Base-by-base conservation (phyloP, 2,888 invertebrate species). In the Pasiphila rectangulata region DNA sequence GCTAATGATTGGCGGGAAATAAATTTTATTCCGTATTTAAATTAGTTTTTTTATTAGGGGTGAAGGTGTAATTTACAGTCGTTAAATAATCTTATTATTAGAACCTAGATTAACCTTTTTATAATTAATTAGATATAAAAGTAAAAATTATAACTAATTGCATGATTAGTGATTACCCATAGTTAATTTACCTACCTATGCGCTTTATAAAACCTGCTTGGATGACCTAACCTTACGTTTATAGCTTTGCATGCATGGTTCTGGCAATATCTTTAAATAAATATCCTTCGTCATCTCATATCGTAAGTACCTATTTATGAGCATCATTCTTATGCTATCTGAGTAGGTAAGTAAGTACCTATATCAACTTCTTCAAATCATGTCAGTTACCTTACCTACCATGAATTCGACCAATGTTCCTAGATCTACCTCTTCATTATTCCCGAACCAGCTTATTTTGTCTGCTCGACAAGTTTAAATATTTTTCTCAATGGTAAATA, bases 281-380 rank as follows among this genome's bases (percentile, higher is more conserved):
- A 41, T 41, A 43, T 43, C 9, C 12, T 32, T 29, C 20, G 20
- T 42, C 41, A 32, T 13, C 34, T 25, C 20, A 12, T 47, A 34
- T 42, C 16, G 39, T 46, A 46, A 40, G 46, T 46, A 35, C 27
- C 16, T 46, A 46, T 40, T 34, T 27, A 46, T 40, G 35, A 39
- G 35, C 25, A 45, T 39, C 21, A 15, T 7, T 13, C 15, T n/a
- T 19, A 30, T 37, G 29, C 44, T 44, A 44, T 37, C 12, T 36
- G 39, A n/a, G n/a, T n/a, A n/a, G n/a, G n/a, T n/a, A n/a, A n/a
- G n/a, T 45, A 39, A 45, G 45, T 40, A 46, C 30, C 16, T 24
- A 34, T 29, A 15, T 19, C 20, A 29, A 27, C 24, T 37, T 17
- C 17, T 32, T 9, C n/a, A 17, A 27, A 17, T 17, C 32, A 32